A percentile compares a stretch with the other conserved stretches of the same genome.
These are phyloP conservation scores for Henricia sp. DNA, from an alignment of 53 echinoderm and acorn worm species.

Conservation along the genomic window DNA sequence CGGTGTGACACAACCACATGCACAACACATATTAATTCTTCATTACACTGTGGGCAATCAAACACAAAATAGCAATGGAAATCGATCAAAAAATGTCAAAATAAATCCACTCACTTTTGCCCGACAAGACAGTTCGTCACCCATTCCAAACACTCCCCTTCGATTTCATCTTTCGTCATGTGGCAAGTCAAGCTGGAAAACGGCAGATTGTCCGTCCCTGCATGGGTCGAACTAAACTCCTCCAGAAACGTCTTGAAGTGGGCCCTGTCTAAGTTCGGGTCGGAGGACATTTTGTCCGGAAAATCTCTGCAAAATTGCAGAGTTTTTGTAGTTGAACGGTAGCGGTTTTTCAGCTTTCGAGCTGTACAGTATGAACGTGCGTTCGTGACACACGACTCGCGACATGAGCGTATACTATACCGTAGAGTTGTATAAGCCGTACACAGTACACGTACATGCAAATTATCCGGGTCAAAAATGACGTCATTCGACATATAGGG, in stretches of 20 bases:
- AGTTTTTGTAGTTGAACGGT: background rate
- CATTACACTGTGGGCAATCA: background rate
- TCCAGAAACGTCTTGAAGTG: slow-evolving; percentile 82
- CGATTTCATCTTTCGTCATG: slow-evolving; percentile 82
- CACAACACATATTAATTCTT: background rate
- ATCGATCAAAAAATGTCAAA: too few relatives aligned
- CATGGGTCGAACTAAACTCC: slow-evolving; percentile 79
- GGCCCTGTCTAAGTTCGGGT: slow-evolving; percentile 50
- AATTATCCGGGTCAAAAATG: slow-evolving; percentile 31
- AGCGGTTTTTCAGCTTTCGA: background rate
- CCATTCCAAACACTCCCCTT: slow-evolving; percentile 92
- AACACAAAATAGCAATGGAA: background rate
- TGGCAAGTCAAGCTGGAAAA: slow-evolving; percentile 84
- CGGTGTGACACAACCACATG: background rate
- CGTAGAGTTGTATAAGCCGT: too few relatives aligned
- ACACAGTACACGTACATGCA: slow-evolving; percentile 2
- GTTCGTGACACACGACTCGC: too few relatives aligned
- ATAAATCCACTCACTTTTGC: slow-evolving; percentile 75
- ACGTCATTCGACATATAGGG: slow-evolving; percentile 29
- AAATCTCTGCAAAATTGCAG: slow-evolving; percentile 30
- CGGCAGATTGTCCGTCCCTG: slow-evolving; percentile 78
- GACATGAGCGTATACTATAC: background rate
- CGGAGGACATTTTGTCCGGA: slow-evolving; percentile 44
- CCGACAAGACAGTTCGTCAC: slow-evolving; percentile 78
- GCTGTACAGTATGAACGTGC: background rate